A percentile compares a stretch with the other conserved stretches of the same genome.
Evolutionary conservation across 2,888 invertebrate genomes (phyloP).

Genomic region (Acronicta psi): DNA sequence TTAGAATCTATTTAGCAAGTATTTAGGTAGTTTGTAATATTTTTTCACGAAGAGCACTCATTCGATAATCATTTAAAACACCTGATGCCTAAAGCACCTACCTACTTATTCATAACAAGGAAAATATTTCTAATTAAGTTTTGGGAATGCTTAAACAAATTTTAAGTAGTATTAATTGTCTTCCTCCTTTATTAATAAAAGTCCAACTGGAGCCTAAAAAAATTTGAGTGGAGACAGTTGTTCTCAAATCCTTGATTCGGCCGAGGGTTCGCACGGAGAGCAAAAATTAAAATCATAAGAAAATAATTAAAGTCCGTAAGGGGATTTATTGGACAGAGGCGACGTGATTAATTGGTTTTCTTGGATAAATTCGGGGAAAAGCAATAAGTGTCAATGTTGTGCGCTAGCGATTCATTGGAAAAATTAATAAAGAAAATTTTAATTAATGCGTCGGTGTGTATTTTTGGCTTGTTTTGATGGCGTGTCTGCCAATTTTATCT

Average conservation of each 20-base stretch:
- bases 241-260: constrained; percentile 67
- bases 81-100: constrained; percentile 14
- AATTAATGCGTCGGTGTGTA: constrained; percentile 67
- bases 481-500: not conserved
- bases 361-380: constrained; percentile 76
- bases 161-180: constrained; percentile 90
- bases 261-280: constrained; percentile 59
- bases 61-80: constrained; percentile 6
- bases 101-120: constrained; percentile 48
- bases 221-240: constrained; percentile 80
- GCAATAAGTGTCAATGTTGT: constrained; percentile 89
- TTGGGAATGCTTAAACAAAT: constrained; percentile 83
- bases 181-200: constrained; percentile 87
- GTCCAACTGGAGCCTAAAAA: constrained; percentile 74
- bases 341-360: constrained; percentile 88
- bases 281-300: constrained; percentile 89
- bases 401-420: constrained; percentile 74
- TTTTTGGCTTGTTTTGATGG: constrained; percentile 27
- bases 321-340: constrained; percentile 87
- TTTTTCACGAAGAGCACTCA: not conserved
- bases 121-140: constrained; percentile 82
- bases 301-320: constrained; percentile 88
- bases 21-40: not conserved
- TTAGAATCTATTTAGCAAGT: too few species aligned
- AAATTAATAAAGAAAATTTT: constrained; percentile 77